phyloP scores from a whole-genome alignment of 2,888 invertebrate species.

The Nemotelus pantherinus region DNA sequence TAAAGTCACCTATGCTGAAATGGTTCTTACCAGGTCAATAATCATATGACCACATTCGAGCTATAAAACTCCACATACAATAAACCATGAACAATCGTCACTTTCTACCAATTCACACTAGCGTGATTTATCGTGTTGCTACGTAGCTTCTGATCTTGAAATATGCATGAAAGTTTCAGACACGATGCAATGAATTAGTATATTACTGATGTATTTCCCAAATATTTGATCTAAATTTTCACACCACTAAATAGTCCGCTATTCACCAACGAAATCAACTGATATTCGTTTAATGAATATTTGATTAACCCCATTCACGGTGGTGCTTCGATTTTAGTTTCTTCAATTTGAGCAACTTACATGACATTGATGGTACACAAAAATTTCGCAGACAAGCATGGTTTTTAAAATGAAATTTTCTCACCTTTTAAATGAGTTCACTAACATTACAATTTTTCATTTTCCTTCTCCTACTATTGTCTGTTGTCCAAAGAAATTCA shows the following conservation, averaged over 20 bases:
- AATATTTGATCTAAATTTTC: slow-evolving; percentile 18
- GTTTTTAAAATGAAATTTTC: background rate
- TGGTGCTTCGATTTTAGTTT: background rate
- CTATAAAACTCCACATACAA: no score
- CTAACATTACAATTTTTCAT: background rate
- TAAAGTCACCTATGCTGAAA: no score
- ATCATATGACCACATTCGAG: no score
- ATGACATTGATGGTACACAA: background rate
- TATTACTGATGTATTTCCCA: background rate
- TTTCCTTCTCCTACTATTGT: background rate
- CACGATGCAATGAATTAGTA: no score
- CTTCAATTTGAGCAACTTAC: background rate
- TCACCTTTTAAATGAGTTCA: background rate
- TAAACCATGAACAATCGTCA: no score
- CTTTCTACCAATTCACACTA: no score
- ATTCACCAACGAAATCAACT: slow-evolving; percentile 5
- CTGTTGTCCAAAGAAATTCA: slow-evolving; percentile 1
- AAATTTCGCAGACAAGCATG: no score
- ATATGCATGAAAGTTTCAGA: no score
- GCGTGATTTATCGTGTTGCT: no score
- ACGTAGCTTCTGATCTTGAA: no score
- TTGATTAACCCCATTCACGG: slow-evolving; percentile 17
- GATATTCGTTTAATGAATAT: slow-evolving; percentile 2
- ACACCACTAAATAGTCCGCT: background rate
- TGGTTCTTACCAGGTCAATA: no score